Percentiles rank a stretch among this genome's conserved stretches.
Conservation (phyloP, 2,113 vertebrate genomes). For the Haemorhous mexicanus region DNA sequence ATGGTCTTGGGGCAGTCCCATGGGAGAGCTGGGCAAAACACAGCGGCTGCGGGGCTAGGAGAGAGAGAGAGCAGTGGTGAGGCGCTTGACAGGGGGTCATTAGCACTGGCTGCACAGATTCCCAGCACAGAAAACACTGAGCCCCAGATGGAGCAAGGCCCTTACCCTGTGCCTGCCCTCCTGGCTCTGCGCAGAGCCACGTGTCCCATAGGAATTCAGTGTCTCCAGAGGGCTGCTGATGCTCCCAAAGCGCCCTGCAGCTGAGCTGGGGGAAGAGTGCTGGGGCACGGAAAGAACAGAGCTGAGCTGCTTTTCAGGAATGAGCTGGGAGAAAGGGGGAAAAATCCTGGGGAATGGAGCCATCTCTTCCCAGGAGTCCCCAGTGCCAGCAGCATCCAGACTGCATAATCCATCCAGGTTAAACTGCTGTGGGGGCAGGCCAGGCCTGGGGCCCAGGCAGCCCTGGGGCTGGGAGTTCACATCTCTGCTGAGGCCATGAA, state of each 20-base stretch:
- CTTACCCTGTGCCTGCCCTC: not conserved
- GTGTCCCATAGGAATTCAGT: not conserved
- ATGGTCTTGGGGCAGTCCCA: conserved; percentile 27
- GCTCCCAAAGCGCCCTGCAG: not conserved
- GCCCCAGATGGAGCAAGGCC: not conserved
- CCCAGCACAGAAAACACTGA: not conserved
- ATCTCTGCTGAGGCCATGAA: not conserved
- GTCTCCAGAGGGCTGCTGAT: not conserved
- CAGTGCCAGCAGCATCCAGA: fast-evolving
- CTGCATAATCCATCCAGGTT: not conserved
- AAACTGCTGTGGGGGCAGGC: fast-evolving
- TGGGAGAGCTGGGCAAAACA: conserved; percentile 8
- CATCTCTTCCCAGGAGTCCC: not conserved
- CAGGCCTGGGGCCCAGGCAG: not conserved
- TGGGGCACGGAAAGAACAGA: not conserved
- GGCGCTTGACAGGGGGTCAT: not conserved
- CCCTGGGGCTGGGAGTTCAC: not conserved
- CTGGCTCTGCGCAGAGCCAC: fast-evolving
- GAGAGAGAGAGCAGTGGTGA: not conserved
- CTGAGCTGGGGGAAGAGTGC: not conserved
- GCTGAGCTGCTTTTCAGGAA: not conserved
- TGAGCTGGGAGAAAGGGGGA: not conserved
- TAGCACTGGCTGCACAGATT: not conserved
- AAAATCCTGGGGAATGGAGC: not conserved
- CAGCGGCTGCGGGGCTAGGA: conserved; percentile 50